Base-by-base conservation (phyloP, 1,140 invertebrate species). In the Acromyrmex charruanus region DNA sequence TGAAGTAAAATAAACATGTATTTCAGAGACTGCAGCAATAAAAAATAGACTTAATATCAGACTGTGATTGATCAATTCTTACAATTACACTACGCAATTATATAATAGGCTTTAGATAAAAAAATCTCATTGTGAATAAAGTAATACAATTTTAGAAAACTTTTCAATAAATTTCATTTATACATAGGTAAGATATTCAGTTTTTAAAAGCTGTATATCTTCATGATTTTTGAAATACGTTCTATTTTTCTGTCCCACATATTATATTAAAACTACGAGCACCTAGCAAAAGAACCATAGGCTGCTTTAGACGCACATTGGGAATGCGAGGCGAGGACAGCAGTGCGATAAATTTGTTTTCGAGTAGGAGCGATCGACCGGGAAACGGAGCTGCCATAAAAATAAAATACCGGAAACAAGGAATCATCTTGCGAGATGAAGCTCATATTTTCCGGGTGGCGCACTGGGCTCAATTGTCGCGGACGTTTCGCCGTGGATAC, bases 241-340 rank as follows among this genome's bases (percentile, higher is more conserved):
- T 61, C 58, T 61, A 74, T 9, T 84, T 61, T 74, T 61, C 55
- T 25, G 12, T 25, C 44, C n/a, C 55, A 31, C 55, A 75, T 63
- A 84, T 74, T 63, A 61, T 44, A 5, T 5, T 12, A 14, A 84
- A 84, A 75, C 74, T 82, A 84, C n/a, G 55, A 75, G 39, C 68
- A 74, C 6, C 35, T 16, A 61, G 49, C 66, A 18, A 71, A 71
- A 71, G 66, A 69, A 69, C 68, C 80, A 21, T 69, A 82, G 55
- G 80, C 39, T 75, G 80, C 39, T 84, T 77, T 86, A 86, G 72
- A 89, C 74, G 68, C 85, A 88, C 88, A 39, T 89, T 88, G 71
- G 59, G 58, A 72, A 68, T 71, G 66, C 58, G 61, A 80, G 44
- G 66, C 53, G 53, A 81, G 63, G 69, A 75, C 69, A 75, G 80